A percentile compares a stretch with the other conserved stretches of the same genome.
These are phyloP conservation scores for Girardinus metallicus DNA, from an alignment of 2,797 vertebrate genomes.

Conservation along the genomic window DNA sequence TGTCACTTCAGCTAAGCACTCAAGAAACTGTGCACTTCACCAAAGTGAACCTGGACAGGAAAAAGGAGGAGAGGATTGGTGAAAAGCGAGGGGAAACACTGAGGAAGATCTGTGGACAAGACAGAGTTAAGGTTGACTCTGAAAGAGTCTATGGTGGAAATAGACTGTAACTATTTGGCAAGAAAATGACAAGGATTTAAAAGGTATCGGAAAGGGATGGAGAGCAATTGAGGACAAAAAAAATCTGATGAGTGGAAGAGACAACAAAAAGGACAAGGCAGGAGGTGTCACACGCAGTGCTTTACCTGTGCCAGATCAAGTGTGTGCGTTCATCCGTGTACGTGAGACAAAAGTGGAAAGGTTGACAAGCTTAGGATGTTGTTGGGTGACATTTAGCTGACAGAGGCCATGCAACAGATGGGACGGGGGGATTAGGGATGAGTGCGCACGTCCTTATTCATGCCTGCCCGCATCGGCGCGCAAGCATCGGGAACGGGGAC, in stretches of 20 bases:
- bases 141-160: neutral
- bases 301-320: conserved; percentile 42
- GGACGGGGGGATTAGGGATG: conserved; percentile 29
- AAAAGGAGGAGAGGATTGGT: neutral
- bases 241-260: conserved; percentile 18
- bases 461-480: conserved; percentile 21
- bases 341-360: conserved; percentile 57
- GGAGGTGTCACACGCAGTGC: conserved; percentile 43
- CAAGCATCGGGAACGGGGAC: conserved; percentile 45
- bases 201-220: neutral
- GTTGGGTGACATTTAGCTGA: conserved; percentile 73
- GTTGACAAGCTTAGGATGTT: conserved; percentile 73
- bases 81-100: neutral
- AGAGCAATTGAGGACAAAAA: conserved; percentile 6
- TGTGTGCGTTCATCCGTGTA: conserved; percentile 24
- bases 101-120: neutral
- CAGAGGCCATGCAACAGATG: conserved; percentile 74
- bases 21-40: conserved; percentile 17
- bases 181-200: neutral
- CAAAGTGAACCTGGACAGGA: conserved; percentile 32
- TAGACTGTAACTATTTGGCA: neutral
- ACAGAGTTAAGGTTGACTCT: neutral
- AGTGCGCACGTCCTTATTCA: conserved; percentile 21
- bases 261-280: conserved; percentile 52
- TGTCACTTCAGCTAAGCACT: conserved; percentile 54